These are phyloP conservation scores for Biston stratarius DNA, from an alignment of 2,888 invertebrate genomes.

Conservation along the genomic window DNA sequence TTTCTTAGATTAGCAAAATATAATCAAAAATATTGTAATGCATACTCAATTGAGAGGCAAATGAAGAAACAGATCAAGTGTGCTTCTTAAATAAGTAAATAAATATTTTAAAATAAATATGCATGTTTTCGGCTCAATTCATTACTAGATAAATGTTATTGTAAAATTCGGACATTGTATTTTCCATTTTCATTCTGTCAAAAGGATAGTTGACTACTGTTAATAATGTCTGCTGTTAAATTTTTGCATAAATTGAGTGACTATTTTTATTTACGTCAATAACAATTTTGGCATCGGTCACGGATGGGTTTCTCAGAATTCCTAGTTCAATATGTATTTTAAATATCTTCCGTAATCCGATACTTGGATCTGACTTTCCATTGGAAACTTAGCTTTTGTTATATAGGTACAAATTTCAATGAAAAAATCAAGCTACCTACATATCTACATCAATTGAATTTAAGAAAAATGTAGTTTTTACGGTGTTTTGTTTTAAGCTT, in stretches of 20 bases:
- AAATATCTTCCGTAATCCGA: too few species aligned
- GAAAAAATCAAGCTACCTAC: too few species aligned
- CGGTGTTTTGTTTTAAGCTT: too few species aligned
- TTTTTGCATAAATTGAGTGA: not conserved
- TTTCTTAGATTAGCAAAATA: constrained; percentile 29
- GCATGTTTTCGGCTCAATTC: constrained; percentile 23
- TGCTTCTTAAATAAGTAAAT: constrained; percentile 19
- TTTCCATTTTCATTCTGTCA: constrained; percentile 10
- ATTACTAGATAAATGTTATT: not conserved
- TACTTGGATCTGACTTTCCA: too few species aligned
- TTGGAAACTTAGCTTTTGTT: too few species aligned
- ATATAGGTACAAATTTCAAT: too few species aligned
- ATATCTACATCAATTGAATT: too few species aligned
- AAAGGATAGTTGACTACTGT: constrained; percentile 1
- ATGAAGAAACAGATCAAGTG: constrained; percentile 13
- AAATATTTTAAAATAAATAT: constrained; percentile 9
- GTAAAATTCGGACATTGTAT: not conserved
- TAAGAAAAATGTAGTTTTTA: too few species aligned
- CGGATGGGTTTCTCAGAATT: too few species aligned
- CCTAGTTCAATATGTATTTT: too few species aligned
- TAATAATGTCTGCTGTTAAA: not conserved
- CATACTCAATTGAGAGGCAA: constrained; percentile 13
- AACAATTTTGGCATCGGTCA: not conserved
- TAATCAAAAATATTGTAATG: constrained; percentile 22
- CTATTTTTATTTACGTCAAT: not conserved